Evolutionary conservation across 1,140 invertebrate genomes (phyloP).

Genomic region (Drosophila littoralis): DNA sequence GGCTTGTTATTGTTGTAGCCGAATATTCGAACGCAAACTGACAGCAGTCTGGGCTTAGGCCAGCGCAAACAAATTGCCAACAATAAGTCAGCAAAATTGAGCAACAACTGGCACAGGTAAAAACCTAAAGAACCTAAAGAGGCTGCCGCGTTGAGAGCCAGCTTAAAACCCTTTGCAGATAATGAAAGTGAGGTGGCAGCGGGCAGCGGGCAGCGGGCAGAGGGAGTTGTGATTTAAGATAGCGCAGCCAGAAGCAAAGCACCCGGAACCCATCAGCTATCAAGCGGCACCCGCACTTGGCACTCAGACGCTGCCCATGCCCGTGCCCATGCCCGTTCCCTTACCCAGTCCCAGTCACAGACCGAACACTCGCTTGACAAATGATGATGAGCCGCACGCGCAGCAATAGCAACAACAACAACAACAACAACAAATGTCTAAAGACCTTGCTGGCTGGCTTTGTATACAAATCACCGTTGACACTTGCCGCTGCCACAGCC

Average conservation of each 20-base stretch:
- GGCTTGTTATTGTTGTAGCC: neutral
- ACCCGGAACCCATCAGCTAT: conserved; percentile 26
- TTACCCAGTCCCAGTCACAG: neutral
- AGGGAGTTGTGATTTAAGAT: conserved; percentile 39
- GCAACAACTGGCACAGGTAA: conserved; percentile 39
- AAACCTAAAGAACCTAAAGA: neutral
- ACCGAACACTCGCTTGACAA: conserved; percentile 27
- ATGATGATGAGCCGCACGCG: conserved; percentile 53
- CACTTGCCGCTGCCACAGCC: conserved; percentile 32
- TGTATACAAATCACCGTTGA: conserved; percentile 55
- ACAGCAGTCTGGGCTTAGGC: conserved; percentile 20
- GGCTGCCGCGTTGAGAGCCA: conserved; percentile 1
- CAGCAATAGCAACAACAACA: conserved; percentile 28
- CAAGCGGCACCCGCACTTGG: conserved; percentile 35
- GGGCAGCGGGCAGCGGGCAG: neutral
- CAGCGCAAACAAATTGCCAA: conserved; percentile 33
- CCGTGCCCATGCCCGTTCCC: too few species aligned
- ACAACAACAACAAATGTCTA: conserved; percentile 23
- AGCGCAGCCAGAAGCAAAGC: conserved; percentile 22
- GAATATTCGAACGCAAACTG: neutral
- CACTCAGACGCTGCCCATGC: neutral
- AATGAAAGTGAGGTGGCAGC: conserved; percentile 30
- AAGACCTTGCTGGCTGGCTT: conserved; percentile 37
- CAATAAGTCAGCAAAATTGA: conserved; percentile 48
- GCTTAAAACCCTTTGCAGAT: conserved; percentile 45